Evolutionary conservation across 2,113 vertebrate genomes (phyloP).

Genomic region (Halichoeres trimaculatus): DNA sequence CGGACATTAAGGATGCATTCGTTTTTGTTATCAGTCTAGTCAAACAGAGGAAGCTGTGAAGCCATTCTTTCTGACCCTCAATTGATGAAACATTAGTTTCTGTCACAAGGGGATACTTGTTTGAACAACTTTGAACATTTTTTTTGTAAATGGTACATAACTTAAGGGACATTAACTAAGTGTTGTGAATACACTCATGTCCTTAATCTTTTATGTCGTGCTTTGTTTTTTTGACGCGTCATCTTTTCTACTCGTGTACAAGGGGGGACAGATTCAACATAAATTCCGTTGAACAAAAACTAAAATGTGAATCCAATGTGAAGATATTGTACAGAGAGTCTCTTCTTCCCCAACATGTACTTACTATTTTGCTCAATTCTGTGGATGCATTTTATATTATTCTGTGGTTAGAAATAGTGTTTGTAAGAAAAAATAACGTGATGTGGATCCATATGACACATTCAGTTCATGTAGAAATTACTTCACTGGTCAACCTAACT

Average conservation of each 20-base stretch:
- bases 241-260: constrained; percentile 13
- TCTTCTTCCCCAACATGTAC: constrained; percentile 42
- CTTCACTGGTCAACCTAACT: constrained; percentile 32
- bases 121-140: constrained; percentile 46
- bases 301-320: constrained; percentile 52
- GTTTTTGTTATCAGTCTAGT: constrained; percentile 12
- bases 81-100: constrained; percentile 27
- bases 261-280: constrained; percentile 8
- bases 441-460: constrained; percentile 38
- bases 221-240: constrained; percentile 28
- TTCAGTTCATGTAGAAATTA: constrained; percentile 46
- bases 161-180: constrained; percentile 7
- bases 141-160: constrained; percentile 67
- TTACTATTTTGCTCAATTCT: constrained; percentile 50
- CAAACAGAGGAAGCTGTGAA: constrained; percentile 29
- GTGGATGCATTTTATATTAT: constrained; percentile 66
- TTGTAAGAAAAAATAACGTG: constrained; percentile 34
- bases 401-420: constrained; percentile 52
- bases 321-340: constrained; percentile 65
- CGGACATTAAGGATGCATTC: constrained; percentile 26
- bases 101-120: constrained; percentile 39
- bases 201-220: constrained; percentile 41
- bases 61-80: constrained; percentile 35
- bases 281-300: constrained; percentile 34
- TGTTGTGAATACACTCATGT: constrained; percentile 29